Evolutionary conservation across 2,113 vertebrate genomes (phyloP).

Genomic region (Pluvianellus socialis): DNA sequence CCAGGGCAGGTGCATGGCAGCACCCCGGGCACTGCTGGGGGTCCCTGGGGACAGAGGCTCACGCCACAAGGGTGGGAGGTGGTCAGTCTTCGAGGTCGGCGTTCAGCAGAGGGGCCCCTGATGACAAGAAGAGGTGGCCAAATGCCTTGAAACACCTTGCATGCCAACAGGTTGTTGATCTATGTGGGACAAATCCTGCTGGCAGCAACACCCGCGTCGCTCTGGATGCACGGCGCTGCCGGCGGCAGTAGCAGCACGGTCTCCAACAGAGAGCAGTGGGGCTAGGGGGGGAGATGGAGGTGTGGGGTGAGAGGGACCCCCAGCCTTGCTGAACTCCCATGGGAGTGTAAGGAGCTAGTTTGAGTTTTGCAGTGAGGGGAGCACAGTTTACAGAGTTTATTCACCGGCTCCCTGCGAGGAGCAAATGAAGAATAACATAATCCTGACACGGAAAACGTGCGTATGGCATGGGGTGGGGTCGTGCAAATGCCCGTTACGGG

Average conservation of each 20-base stretch:
- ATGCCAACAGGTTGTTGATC: not conserved
- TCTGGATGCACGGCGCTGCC: not conserved
- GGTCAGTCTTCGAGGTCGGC: fast-evolving
- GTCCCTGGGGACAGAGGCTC: not conserved
- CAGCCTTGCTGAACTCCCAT: not conserved
- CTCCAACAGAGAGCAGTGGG: too few species aligned
- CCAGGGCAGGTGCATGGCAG: fast-evolving
- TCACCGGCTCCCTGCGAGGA: fast-evolving
- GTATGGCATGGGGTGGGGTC: fast-evolving
- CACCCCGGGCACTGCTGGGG: not conserved
- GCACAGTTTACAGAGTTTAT: not conserved
- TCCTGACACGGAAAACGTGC: fast-evolving
- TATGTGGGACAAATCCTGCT: fast-evolving
- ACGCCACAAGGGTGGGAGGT: fast-evolving
- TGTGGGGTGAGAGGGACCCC: not conserved
- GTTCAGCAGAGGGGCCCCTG: not conserved
- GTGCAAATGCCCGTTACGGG: not conserved
- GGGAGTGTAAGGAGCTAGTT: not conserved
- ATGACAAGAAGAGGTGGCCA: not conserved
- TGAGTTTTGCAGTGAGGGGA: not conserved
- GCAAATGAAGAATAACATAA: not conserved
- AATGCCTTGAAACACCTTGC: fast-evolving
- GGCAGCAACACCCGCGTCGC: fast-evolving
- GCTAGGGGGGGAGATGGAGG: not conserved
- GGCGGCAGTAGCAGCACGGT: not conserved